phyloP scores from a whole-genome alignment of 2,797 vertebrate genomes.

The Poecilia velifera region DNA sequence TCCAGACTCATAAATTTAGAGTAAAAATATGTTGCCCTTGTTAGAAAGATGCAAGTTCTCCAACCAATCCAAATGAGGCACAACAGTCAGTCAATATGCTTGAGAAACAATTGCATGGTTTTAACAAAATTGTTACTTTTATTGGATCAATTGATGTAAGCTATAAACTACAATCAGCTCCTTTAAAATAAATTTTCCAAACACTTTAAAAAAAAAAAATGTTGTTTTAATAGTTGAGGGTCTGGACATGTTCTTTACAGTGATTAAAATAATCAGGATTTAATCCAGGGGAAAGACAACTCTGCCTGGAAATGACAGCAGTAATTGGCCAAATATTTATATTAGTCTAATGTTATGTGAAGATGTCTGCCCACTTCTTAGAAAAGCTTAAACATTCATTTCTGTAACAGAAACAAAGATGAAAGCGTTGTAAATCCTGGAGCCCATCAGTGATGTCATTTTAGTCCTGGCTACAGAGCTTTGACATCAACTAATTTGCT shows the following conservation, averaged over 20 bases:
- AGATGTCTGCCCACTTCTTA: background rate
- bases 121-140: background rate
- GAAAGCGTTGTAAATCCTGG: background rate
- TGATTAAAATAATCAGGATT: background rate
- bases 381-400: background rate
- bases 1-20: background rate
- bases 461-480: background rate
- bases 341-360: background rate
- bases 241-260: background rate
- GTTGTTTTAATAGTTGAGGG: background rate
- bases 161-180: background rate
- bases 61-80: background rate
- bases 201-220: background rate
- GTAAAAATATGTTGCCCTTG: background rate
- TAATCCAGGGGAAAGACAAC: background rate
- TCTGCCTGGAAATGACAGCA: background rate
- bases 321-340: background rate
- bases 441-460: background rate
- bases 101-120: background rate
- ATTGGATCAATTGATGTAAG: background rate
- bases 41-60: background rate
- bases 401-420: background rate
- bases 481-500: background rate
- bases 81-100: background rate
- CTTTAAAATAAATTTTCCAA: background rate